Evolutionary conservation across 2,113 vertebrate genomes (phyloP), one percentile per base, ranked within the genome.

Genomic region (Girardinichthys multiradiatus): DNA sequence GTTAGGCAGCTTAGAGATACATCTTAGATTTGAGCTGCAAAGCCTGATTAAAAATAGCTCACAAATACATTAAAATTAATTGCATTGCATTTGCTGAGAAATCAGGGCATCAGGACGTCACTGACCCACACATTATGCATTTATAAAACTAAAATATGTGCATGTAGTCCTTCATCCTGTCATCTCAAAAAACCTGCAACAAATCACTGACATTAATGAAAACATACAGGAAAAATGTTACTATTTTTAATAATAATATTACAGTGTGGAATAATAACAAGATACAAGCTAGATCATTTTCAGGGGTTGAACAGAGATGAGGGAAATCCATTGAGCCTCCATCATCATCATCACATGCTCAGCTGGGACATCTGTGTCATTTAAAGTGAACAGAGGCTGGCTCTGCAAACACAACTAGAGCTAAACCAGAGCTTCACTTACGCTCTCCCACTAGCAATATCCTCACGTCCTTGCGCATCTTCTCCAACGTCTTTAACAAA

Each of bases 401-500:
- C 68, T 45, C 27, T 57, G 51, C 37, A 29, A 45, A 45, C 42
- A 45, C 42, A 45, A 6, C 42, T 37, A n/a, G 35, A n/a, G 12
- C 26, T 1, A 24, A 57, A 14, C 9, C 2, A 4, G 9, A 54
- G 48, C 33, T 74, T 19, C 51, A 91, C 97, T 97, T 92, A 98
- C 97, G 95, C 92, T 99, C 97, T 82, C 97, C 97, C 90, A 98
- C 96, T 39, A 98, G 91, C 72, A 99, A 92, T 83, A 99, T 98
- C 94, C 97, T 93, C 91, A 99, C 97, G 93, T 98, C 97, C 82
- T 98, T 99, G 93, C 96, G 95, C 97, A 98, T 98, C 87, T 81
- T 94, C 70, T 64, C 80, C 62, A n/a, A 69, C 57, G 77, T 82
- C 24, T 48, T 73, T 42, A 67, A 74, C 57, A 69, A 62, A 67